Percentiles rank a stretch among this genome's conserved stretches.
These are phyloP conservation scores for Triplophysa tibetana DNA, from an alignment of 2,113 vertebrate species.

Conservation along the genomic window DNA sequence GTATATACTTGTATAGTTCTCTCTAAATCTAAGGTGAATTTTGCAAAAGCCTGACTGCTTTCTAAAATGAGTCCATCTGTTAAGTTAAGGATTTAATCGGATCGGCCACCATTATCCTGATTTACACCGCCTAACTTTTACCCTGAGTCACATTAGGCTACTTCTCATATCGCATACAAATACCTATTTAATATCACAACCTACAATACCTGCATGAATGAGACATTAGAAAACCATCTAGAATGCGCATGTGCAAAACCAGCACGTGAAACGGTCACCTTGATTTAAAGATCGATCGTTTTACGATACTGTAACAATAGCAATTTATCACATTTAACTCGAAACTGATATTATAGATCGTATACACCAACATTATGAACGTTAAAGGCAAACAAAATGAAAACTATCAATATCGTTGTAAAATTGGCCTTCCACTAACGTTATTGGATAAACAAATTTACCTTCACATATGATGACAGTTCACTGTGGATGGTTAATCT, in stretches of 20 bases:
- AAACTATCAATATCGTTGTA: no score
- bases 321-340: not conserved
- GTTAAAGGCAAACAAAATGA: not conserved
- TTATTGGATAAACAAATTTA: slow-evolving; percentile 26
- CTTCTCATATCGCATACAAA: not conserved
- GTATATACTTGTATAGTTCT: not conserved
- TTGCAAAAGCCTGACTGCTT: not conserved
- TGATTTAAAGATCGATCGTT: slow-evolving; percentile 3
- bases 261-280: not conserved
- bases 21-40: not conserved
- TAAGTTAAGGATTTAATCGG: slow-evolving; percentile 46
- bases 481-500: not conserved
- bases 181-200: not conserved
- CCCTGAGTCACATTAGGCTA: not conserved
- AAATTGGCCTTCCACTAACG: not conserved
- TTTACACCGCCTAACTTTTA: slow-evolving; percentile 41
- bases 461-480: slow-evolving; percentile 36
- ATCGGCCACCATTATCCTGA: slow-evolving; percentile 47
- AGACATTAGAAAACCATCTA: not conserved
- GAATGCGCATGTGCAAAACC: not conserved
- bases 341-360: not conserved
- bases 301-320: not conserved
- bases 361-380: not conserved
- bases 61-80: slow-evolving; percentile 47
- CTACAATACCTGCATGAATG: not conserved